Evolutionary conservation across 2,797 vertebrate genomes (phyloP), one percentile per base, ranked within the genome.

Genomic region (Squalus acanthias): DNA sequence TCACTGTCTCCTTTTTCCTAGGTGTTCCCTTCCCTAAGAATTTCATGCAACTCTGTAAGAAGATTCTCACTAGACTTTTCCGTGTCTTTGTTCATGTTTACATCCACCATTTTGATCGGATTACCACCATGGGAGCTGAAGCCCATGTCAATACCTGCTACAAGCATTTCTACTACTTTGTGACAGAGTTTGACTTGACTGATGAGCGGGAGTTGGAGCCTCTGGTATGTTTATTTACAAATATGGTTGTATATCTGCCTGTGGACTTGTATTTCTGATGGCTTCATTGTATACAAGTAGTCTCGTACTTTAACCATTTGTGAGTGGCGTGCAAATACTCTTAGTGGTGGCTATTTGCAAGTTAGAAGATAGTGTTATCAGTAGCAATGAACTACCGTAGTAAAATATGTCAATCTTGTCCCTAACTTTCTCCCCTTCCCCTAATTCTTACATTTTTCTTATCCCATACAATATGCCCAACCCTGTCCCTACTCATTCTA

Each of bases 121-220:
- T 99, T 97, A 99, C 99, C 97, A 99, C 97, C 97, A 99, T 99
- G 98, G 99, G 99, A 6, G 99, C 99, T 0, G 99, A 99, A 97
- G 99, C 99, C 2, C 99, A 99, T 0, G 99, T 99, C 98, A 99
- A 99, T 97, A 99, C 99, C 97, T 99, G 99, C 98, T 99, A 99
- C 98, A 99, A 99, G 97, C 99, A 99, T 97, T 99, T 99, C 97
- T 99, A 99, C 97, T 99, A 98, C 97, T 99, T 99, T 98, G 99
- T 99, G 97, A 98, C 98, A 0, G 99, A 99, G 97, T 99, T 99
- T 98, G 99, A 98, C 97, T 98, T 99, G 96, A 98, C 99, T 96
- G 99, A 99, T 97, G 98, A 99, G 97, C 98, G 98, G 69, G 99
- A 99, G 97, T 98, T 99, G 96, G 98, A 99, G 97, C 99, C 99